Evolutionary conservation across 2,888 invertebrate species (phyloP), one percentile per base, ranked within the genome.

Genomic region (Brenthis daphne): DNA sequence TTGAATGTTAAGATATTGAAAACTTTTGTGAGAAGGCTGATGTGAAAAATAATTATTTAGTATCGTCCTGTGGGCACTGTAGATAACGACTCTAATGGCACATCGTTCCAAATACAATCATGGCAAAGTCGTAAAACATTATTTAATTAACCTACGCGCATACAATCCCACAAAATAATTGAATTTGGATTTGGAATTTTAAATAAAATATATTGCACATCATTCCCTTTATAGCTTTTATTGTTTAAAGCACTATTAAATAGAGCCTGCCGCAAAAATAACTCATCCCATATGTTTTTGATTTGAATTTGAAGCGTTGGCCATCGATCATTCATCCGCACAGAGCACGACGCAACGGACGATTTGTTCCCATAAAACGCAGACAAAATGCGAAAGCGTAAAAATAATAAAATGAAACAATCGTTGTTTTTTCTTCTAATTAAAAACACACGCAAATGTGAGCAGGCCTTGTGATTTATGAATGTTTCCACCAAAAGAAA

Each of bases 281-380:
- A 58, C 48, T 24, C 11, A 11, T 16, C 8, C 48, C 51, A 20
- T 61, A 3, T 51, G 37, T 61, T 50, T 61, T 61, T 61, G 61
- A 61, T 61, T 61, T 51, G 37, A 33, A 58, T 61, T 53, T 53
- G 53, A 61, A 58, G 48, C 50, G 24, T 50, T 48, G 33, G 29
- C 37, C 50, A 43, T 65, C 20, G 50, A 57, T 65, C 65, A 57
- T 65, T 65, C 58, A 58, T 47, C 14, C 12, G 16, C 4, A 55
- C 13, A 20, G n/a, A 50, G 43, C 51, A 58, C 37, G 29, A 53
- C 37, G 37, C 20, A 24, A 54, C 58, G 33, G 13, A 13, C 29
- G 47, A 67, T 60, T 67, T 61, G 61, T 67, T 60, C 60, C 6
- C 13, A 16, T 57, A 63, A 56, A 57, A 57, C 37, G 51, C 6